A percentile compares a stretch with the other conserved stretches of the same genome.
Evolutionary conservation across 1,140 invertebrate species (phyloP).

Genomic region (Euura lappo): DNA sequence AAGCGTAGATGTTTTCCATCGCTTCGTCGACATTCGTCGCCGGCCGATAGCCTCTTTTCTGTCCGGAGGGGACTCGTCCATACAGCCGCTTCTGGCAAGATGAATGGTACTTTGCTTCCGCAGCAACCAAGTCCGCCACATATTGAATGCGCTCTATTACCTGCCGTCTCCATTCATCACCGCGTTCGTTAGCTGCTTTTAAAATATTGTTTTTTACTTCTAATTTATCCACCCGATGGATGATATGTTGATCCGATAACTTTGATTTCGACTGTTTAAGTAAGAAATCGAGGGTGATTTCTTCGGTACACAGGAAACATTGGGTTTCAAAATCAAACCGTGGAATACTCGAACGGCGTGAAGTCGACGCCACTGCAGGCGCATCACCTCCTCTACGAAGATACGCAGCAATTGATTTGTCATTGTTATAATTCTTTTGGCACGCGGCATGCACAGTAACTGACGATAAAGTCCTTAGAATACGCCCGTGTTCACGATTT

Average conservation of each 20-base stretch:
- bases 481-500: not conserved
- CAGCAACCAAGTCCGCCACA: not conserved
- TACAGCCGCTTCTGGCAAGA: not conserved
- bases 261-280: not conserved
- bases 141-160: not conserved
- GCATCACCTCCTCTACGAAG: not conserved
- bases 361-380: not conserved
- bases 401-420: not conserved
- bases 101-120: not conserved
- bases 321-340: not conserved
- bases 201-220: not conserved
- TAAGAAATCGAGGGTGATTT: constrained; percentile 1
- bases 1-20: not conserved
- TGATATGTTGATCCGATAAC: not conserved
- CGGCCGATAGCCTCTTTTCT: not conserved
- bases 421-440: constrained; percentile 11
- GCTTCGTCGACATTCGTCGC: not conserved
- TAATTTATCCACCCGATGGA: not conserved
- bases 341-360: not conserved
- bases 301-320: not conserved
- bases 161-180: not conserved
- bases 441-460: not conserved
- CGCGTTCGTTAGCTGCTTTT: not conserved
- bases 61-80: not conserved
- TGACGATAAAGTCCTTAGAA: not conserved